Percentiles rank a stretch among this genome's conserved stretches.
Conservation (phyloP, 2,797 vertebrate genomes). For the Melanotaenia nigrans region DNA sequence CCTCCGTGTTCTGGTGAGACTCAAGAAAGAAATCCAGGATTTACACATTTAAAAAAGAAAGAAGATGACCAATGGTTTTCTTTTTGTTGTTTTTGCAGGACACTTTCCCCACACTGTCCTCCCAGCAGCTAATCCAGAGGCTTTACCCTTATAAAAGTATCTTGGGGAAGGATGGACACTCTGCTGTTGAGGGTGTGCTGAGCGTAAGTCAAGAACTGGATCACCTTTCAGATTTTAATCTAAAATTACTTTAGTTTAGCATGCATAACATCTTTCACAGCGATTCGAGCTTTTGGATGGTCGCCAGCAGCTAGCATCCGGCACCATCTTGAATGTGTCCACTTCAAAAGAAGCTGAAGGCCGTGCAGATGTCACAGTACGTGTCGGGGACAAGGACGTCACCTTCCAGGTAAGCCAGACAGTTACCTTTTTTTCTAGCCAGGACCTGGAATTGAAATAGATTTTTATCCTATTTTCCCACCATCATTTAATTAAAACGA, state of each 20-base stretch:
- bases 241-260: not conserved
- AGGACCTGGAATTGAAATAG: no score
- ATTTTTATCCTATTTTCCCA: not conserved
- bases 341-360: constrained; percentile 49
- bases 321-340: constrained; percentile 79
- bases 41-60: not conserved
- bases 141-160: constrained; percentile 92
- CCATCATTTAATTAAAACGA: no score
- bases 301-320: constrained; percentile 65
- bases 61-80: not conserved
- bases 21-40: not conserved
- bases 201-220: constrained; percentile 81
- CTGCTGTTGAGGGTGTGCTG: constrained; percentile 88
- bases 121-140: constrained; percentile 85
- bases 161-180: constrained; percentile 90
- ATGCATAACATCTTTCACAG: constrained; percentile 68
- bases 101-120: constrained; percentile 89
- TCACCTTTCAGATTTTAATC: not conserved
- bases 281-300: constrained; percentile 90
- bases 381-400: constrained; percentile 81
- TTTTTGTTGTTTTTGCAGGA: constrained; percentile 80
- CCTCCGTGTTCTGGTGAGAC: constrained; percentile 90
- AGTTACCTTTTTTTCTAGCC: no score
- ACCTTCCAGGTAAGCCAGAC: constrained; percentile 86
- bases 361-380: constrained; percentile 85